Evolutionary conservation across 2,797 vertebrate genomes (phyloP), one percentile per base, ranked within the genome.

Genomic region (Moxostoma hubbsi): DNA sequence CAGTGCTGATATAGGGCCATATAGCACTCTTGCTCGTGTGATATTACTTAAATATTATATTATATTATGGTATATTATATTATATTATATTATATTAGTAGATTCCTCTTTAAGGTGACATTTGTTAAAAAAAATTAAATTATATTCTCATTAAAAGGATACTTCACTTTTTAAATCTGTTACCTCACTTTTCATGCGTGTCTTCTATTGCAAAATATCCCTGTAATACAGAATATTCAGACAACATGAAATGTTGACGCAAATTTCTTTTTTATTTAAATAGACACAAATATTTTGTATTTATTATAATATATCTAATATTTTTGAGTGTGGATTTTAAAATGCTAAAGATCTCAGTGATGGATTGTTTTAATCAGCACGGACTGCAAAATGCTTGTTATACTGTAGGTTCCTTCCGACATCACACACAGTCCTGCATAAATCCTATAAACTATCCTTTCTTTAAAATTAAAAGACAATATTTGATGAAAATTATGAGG

Each of bases 401-500:
- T 24, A 24, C 24, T 24, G 68, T 16, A 46, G 64, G 13, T 71
- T 57, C 18, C 69, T 49, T 68, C 12, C 3, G 46, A 61, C 16
- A 66, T 55, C 36, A 64, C 68, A 61, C n/a, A 58, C 5, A 18
- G 15, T 51, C 45, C 9, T 13, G 54, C 11, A 12, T 50, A 43
- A 49, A 71, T 7, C 5, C 10, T 0, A 58, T 9, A 36, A 66
- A n/a, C n/a, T 16, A 15, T 16, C 2, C 2, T 47, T 46, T 6
- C 13, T 50, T 54, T 50, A 7, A 69, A 64, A 63, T 9, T 7
- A 59, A 46, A 18, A 36, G 15, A 67, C 24, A 79, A 73, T 49
- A 49, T 81, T 59, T 24, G 24, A 24, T 24, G 24, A 24, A 24
- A 24, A 24, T 75, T 58, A 77, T 64, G 67, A 45, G 36, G 55